phyloP scores from a whole-genome alignment of 2,888 invertebrate species.

The Brachylomia viminalis region DNA sequence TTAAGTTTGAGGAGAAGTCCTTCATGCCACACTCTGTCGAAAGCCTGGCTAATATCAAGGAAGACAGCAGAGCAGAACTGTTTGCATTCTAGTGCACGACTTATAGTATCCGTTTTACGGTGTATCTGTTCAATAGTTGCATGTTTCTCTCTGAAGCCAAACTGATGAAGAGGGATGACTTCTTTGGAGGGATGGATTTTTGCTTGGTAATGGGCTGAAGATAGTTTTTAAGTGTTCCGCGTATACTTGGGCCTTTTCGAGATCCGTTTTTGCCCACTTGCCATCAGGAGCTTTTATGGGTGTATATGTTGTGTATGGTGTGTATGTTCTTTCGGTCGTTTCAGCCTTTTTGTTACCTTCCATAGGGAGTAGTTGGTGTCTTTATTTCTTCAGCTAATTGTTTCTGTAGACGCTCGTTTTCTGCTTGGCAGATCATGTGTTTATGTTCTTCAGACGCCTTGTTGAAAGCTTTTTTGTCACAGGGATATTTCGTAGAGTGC shows the following conservation, averaged over 20 bases:
- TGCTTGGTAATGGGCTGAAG: background rate
- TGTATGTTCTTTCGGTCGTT: background rate
- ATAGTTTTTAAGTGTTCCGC: conserved; percentile 4
- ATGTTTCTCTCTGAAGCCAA: too few relatives aligned
- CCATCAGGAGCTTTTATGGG: background rate
- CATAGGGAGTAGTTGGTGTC: conserved; percentile 6
- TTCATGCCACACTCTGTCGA: conserved; percentile 3
- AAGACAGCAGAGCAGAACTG: too few relatives aligned
- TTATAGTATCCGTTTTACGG: too few relatives aligned
- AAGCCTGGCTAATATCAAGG: background rate
- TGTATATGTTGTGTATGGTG: too few relatives aligned
- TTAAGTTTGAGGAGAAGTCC: background rate
- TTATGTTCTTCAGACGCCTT: conserved; percentile 5
- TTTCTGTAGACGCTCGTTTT: background rate
- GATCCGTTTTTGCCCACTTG: conserved; percentile 7
- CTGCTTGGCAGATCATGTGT: background rate
- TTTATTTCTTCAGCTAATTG: background rate
- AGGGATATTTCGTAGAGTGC: background rate
- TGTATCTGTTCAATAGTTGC: background rate
- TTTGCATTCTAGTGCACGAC: too few relatives aligned
- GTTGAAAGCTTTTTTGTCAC: background rate
- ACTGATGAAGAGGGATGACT: background rate
- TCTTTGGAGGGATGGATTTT: background rate
- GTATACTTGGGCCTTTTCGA: conserved; percentile 6
- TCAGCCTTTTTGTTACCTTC: conserved; percentile 4